A percentile compares a stretch with the other conserved stretches of the same genome.
Evolutionary conservation across 2,113 vertebrate genomes (phyloP).

Genomic region (Pelvicachromis taeniatus): DNA sequence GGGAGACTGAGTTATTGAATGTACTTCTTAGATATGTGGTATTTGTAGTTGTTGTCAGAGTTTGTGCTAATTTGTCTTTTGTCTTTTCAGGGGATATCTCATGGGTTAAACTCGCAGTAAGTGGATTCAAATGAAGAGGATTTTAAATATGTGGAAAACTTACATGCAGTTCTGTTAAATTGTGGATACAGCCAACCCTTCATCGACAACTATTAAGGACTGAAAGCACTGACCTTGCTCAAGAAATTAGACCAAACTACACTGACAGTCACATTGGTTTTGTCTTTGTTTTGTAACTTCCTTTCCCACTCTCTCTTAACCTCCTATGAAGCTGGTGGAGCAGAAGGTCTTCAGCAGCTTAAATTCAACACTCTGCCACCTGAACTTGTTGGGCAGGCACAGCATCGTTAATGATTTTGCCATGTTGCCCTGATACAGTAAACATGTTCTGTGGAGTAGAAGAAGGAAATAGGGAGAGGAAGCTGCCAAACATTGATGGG

Average conservation of each 20-base stretch:
- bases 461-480: neutral
- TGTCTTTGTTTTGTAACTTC: neutral
- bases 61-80: neutral
- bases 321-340: neutral
- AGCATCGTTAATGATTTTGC: neutral
- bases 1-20: neutral
- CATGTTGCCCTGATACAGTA: neutral
- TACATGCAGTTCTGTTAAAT: neutral
- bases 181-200: neutral
- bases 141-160: neutral
- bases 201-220: neutral
- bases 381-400: neutral
- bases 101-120: constrained; percentile 80
- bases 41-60: neutral
- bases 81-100: constrained; percentile 85
- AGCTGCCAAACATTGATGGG: neutral
- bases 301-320: neutral
- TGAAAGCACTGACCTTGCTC: constrained; percentile 18
- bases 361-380: neutral
- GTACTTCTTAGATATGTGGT: neutral
- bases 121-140: neutral
- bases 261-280: neutral
- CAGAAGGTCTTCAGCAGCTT: neutral
- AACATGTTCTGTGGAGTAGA: neutral
- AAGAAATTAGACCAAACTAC: neutral